Percentiles rank a stretch among this genome's conserved stretches.
These are phyloP conservation scores for Pardosa pseudoannulata DNA, from an alignment of 2,888 invertebrate species.

Conservation along the genomic window DNA sequence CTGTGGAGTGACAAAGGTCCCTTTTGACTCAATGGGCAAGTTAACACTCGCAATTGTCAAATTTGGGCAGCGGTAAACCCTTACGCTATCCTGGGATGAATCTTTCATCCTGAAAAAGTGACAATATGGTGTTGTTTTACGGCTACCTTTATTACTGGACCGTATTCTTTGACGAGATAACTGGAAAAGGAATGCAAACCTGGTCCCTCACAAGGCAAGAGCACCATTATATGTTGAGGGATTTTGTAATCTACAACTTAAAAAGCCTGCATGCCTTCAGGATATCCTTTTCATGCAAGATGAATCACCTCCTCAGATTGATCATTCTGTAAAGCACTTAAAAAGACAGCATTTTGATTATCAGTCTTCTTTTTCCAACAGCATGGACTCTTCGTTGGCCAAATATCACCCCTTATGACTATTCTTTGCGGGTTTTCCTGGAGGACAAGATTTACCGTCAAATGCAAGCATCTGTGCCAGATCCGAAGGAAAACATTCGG, in stretches of 20 bases:
- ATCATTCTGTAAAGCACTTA: slow-evolving; percentile 6
- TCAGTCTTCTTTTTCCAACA: slow-evolving; percentile 14
- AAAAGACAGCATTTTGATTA: not conserved
- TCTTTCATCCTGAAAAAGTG: slow-evolving; percentile 5
- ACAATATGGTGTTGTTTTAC: slow-evolving; percentile 21
- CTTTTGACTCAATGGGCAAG: too few species aligned
- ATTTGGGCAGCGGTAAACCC: too few species aligned
- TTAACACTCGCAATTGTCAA: too few species aligned
- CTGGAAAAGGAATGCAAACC: not conserved
- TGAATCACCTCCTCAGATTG: not conserved
- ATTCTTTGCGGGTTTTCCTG: slow-evolving; percentile 10
- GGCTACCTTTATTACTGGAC: not conserved
- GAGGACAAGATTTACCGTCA: not conserved
- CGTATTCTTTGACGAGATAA: slow-evolving; percentile 23
- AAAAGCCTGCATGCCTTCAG: slow-evolving; percentile 20
- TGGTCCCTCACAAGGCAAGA: slow-evolving; percentile 8
- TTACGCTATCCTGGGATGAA: too few species aligned
- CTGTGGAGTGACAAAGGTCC: too few species aligned
- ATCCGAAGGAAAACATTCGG: slow-evolving; percentile 16
- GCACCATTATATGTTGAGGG: slow-evolving; percentile 19
- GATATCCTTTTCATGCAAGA: slow-evolving; percentile 3
- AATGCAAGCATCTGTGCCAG: not conserved
- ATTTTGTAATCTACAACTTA: slow-evolving; percentile 34
- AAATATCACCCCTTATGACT: slow-evolving; percentile 14
- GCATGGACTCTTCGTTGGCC: slow-evolving; percentile 7